Percentiles rank a stretch among this genome's conserved stretches.
These are phyloP conservation scores for Drosophila colorata DNA, from an alignment of 2,888 invertebrate genomes.

Conservation along the genomic window DNA sequence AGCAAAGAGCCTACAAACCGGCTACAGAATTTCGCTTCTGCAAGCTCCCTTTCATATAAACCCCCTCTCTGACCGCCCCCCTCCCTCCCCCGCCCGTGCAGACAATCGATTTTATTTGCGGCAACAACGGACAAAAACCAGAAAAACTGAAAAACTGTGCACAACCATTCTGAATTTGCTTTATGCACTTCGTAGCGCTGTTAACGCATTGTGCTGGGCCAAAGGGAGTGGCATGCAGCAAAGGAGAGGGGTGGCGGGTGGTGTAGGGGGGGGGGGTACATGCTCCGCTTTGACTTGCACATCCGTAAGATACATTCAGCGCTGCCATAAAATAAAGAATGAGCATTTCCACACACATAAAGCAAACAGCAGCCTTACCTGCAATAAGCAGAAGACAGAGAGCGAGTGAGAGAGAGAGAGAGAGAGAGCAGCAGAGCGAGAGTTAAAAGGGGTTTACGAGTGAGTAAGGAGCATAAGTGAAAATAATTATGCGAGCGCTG, in stretches of 20 bases:
- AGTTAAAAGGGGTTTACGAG: background rate
- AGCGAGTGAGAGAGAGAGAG: background rate
- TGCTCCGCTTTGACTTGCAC: constrained; percentile 3
- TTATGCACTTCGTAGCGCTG: constrained; percentile 35
- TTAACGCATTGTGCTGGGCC: constrained; percentile 6
- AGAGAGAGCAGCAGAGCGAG: background rate
- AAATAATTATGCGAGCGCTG: constrained; percentile 30
- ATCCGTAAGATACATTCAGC: constrained; percentile 18
- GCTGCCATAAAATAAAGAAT: constrained; percentile 12
- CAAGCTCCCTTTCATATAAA: background rate
- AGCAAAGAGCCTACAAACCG: constrained; percentile 9
- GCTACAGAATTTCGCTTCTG: background rate
- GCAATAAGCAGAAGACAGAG: background rate
- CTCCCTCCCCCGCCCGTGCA: constrained; percentile 1
- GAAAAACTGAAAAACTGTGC: constrained; percentile 35
- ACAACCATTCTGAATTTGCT: constrained; percentile 36
- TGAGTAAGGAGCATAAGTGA: constrained; percentile 17
- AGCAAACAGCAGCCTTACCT: constrained; percentile 25
- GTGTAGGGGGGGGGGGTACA: background rate
- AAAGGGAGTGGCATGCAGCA: constrained; percentile 3
- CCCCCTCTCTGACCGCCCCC: no score
- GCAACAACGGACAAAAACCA: constrained; percentile 10
- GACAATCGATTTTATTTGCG: constrained; percentile 53
- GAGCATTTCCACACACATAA: constrained; percentile 13
- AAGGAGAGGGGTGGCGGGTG: background rate